Percentiles rank a stretch among this genome's conserved stretches.
Conservation (phyloP, 2,797 vertebrate genomes). For the Sitta carolinensis region DNA sequence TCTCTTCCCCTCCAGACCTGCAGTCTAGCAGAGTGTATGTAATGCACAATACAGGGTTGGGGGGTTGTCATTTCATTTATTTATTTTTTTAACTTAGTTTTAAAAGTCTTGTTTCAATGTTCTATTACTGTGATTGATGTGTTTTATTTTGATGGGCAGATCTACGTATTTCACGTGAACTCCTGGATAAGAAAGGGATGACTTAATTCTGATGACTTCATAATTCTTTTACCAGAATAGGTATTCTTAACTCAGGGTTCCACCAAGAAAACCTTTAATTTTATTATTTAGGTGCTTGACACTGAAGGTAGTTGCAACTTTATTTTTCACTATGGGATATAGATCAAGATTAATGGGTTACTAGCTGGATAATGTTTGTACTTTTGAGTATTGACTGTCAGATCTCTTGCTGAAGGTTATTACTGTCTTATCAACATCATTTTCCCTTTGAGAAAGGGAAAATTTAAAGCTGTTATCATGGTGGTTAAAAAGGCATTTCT, state of each 20-base stretch:
- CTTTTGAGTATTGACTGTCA: neutral
- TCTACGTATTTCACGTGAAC: neutral
- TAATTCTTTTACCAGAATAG: neutral
- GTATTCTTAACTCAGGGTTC: neutral
- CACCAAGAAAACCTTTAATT: neutral
- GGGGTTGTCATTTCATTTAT: accelerated
- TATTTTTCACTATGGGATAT: neutral
- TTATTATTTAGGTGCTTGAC: neutral
- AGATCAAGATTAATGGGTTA: neutral
- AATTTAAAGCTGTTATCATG: neutral
- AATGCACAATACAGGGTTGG: accelerated
- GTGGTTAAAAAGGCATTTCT: neutral
- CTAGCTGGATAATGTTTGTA: neutral
- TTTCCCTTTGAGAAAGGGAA: neutral
- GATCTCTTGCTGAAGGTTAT: neutral
- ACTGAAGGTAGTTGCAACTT: neutral
- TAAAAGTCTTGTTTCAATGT: neutral
- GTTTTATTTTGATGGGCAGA: neutral
- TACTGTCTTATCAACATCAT: neutral
- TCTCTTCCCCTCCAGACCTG: neutral
- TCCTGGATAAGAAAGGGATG: neutral
- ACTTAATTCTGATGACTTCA: neutral
- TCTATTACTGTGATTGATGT: neutral
- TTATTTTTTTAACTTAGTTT: neutral
- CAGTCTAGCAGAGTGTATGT: neutral